phyloP scores from a whole-genome alignment of 2,888 invertebrate genomes.

The Drosophila prostipennis region DNA sequence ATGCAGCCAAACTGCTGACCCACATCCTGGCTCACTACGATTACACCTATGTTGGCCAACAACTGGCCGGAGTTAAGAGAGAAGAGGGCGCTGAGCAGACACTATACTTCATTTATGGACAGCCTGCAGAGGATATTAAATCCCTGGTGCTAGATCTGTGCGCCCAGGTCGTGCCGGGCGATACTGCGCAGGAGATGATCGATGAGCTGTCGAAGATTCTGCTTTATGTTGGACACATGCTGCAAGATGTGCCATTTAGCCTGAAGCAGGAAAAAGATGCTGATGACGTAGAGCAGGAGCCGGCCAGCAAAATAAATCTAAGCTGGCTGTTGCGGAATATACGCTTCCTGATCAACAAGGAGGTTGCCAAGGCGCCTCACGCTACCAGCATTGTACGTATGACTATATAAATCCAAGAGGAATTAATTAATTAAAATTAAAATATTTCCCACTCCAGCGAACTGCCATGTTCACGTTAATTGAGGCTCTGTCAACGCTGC shows the following conservation, averaged over 20 bases:
- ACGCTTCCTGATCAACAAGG: constrained; percentile 90
- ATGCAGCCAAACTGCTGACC: constrained; percentile 91
- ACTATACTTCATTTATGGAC: constrained; percentile 87
- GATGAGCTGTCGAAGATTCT: constrained; percentile 90
- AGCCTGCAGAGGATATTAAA: constrained; percentile 87
- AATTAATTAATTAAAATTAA: not conserved
- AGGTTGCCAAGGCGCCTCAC: constrained; percentile 90
- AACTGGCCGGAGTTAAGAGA: constrained; percentile 83
- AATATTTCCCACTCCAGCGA: constrained; percentile 85
- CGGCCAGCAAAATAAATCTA: constrained; percentile 86
- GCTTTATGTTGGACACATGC: constrained; percentile 88
- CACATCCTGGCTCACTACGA: constrained; percentile 88
- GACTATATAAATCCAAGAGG: not conserved
- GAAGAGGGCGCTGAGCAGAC: constrained; percentile 35
- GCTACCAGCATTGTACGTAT: constrained; percentile 89
- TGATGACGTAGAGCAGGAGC: constrained; percentile 64
- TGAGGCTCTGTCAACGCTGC: constrained; percentile 89
- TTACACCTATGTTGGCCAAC: constrained; percentile 86
- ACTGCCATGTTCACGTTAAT: constrained; percentile 93
- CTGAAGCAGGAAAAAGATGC: constrained; percentile 58
- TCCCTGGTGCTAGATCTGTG: constrained; percentile 90
- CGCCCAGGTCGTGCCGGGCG: constrained; percentile 89
- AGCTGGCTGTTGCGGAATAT: constrained; percentile 91
- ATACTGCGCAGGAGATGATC: constrained; percentile 89
- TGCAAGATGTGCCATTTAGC: constrained; percentile 85